A percentile compares a stretch with the other conserved stretches of the same genome.
Conservation (phyloP, 2,888 invertebrate genomes). For the Macrophya alboannulata region DNA sequence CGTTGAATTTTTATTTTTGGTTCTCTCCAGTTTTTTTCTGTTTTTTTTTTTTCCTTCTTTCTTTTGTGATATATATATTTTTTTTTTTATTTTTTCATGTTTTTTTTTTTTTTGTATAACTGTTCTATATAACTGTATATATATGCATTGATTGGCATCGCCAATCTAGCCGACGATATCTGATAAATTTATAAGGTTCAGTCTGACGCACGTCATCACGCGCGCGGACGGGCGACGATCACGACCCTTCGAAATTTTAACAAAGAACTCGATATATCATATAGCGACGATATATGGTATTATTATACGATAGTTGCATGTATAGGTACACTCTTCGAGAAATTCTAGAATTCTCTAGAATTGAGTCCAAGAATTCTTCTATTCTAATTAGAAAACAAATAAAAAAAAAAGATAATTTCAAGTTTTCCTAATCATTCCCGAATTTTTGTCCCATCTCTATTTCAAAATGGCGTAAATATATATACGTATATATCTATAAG, state of each 20-base stretch:
- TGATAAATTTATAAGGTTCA: conserved; percentile 52
- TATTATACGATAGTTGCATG: too few relatives aligned
- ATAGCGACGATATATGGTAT: too few relatives aligned
- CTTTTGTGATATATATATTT: not conserved
- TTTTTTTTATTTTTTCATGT: not conserved
- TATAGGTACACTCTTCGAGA: too few relatives aligned
- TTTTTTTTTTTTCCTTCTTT: not conserved
- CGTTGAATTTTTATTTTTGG: not conserved
- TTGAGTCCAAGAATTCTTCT: too few relatives aligned
- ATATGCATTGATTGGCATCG: conserved; percentile 28
- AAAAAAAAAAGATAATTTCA: too few relatives aligned
- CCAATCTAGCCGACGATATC: not conserved
- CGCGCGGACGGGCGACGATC: not conserved
- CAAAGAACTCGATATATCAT: not conserved
- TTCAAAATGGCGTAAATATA: not conserved
- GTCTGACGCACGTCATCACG: conserved; percentile 52
- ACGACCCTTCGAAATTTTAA: not conserved
- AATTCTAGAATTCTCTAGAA: too few relatives aligned
- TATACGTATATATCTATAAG: not conserved
- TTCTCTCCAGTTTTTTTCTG: not conserved
- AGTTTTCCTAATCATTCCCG: too few relatives aligned
- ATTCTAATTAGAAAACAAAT: too few relatives aligned
- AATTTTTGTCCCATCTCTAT: not conserved
- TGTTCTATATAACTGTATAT: not conserved
- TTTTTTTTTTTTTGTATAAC: not conserved